A percentile compares a stretch with the other conserved stretches of the same genome.
phyloP scores from a whole-genome alignment of 2,797 vertebrate genomes.

The Crocidura indochinensis region DNA sequence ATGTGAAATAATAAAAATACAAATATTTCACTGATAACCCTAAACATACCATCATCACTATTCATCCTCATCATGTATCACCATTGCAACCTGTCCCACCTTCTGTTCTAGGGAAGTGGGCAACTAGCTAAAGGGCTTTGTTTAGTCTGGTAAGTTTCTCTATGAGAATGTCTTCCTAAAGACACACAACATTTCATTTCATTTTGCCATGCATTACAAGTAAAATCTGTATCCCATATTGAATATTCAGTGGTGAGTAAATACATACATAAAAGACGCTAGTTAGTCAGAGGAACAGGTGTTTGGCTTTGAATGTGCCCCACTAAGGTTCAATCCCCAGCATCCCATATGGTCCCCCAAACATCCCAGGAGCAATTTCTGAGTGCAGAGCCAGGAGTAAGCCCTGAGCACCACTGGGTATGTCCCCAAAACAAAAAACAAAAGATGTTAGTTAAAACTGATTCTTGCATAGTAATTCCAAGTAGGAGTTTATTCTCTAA shows the following conservation, averaged over 20 bases:
- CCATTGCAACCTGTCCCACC: background rate
- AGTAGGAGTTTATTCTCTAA: background rate
- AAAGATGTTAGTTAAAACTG: background rate
- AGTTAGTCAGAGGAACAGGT: background rate
- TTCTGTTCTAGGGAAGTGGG: background rate
- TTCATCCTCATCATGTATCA: background rate
- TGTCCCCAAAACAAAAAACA: too few relatives aligned
- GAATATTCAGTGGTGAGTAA: background rate
- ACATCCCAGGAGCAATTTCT: too few relatives aligned
- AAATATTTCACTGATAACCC: background rate
- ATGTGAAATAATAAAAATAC: background rate
- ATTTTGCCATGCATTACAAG: background rate
- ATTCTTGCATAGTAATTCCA: conserved; percentile 5
- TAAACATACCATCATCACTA: background rate
- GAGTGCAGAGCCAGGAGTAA: too few relatives aligned
- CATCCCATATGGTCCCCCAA: too few relatives aligned
- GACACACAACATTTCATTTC: background rate
- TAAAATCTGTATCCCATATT: background rate
- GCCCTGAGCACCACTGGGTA: too few relatives aligned
- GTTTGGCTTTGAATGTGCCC: too few relatives aligned
- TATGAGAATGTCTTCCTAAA: background rate
- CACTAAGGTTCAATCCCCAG: too few relatives aligned
- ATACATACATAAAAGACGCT: background rate
- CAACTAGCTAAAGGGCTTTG: background rate
- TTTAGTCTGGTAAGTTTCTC: background rate